Conservation (phyloP, 2,797 vertebrate species). For the Gadopsis marmoratus region DNA sequence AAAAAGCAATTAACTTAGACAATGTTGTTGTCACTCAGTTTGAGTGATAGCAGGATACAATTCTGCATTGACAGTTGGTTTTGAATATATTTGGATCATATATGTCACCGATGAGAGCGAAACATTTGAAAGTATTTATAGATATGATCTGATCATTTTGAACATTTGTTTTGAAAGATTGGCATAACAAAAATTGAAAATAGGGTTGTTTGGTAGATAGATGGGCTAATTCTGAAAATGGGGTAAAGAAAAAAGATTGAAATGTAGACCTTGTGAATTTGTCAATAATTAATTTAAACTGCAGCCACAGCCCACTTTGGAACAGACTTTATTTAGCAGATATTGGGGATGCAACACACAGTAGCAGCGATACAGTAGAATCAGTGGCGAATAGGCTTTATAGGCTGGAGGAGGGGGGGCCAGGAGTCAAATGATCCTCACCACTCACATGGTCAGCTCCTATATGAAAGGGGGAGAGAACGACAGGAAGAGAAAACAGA, state of each 20-base stretch:
- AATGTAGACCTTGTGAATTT: neutral
- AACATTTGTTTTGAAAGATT: neutral
- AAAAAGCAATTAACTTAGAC: neutral
- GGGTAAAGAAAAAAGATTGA: neutral
- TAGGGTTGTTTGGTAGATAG: neutral
- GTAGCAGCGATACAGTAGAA: slow-evolving; percentile 85
- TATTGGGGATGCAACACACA: slow-evolving; percentile 83
- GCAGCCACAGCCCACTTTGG: slow-evolving; percentile 67
- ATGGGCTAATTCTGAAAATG: neutral
- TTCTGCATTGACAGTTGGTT: neutral
- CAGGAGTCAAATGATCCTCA: slow-evolving; percentile 46
- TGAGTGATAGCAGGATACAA: neutral
- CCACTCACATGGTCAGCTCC: slow-evolving; percentile 96
- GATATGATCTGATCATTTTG: neutral
- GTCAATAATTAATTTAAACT: too few relatives aligned
- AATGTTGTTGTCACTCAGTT: neutral
- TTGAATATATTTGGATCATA: neutral
- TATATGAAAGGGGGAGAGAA: slow-evolving; percentile 60
- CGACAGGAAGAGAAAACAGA: slow-evolving; percentile 10
- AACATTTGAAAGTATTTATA: neutral
- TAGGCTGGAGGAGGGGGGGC: slow-evolving; percentile 72
- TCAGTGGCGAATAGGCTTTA: slow-evolving; percentile 79
- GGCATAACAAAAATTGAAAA: neutral
- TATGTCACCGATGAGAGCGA: neutral
- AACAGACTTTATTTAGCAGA: slow-evolving; percentile 93